A percentile compares a stretch with the other conserved stretches of the same genome.
phyloP scores from a whole-genome alignment of 1,140 invertebrate genomes.

The Aphidius ervi region DNA sequence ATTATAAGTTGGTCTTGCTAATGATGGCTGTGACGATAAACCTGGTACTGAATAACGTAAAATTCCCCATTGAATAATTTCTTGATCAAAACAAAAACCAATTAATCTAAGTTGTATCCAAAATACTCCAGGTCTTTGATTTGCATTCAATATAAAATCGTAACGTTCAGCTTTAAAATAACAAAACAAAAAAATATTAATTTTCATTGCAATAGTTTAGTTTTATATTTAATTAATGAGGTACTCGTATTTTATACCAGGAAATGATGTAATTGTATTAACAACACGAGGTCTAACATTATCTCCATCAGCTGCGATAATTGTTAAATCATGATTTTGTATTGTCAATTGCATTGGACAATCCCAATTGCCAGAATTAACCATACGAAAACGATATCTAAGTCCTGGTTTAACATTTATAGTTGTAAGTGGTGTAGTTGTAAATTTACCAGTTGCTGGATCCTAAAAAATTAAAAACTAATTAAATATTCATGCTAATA shows the following conservation, averaged over 20 bases:
- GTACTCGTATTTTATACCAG: conserved; percentile 7
- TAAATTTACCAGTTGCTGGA: conserved; percentile 6
- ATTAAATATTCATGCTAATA: not conserved
- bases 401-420: conserved; percentile 34
- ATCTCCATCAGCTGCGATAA: conserved; percentile 54
- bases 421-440: conserved; percentile 25
- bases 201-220: not conserved
- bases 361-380: conserved; percentile 52
- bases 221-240: not conserved
- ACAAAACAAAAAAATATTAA: conserved; percentile 20
- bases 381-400: conserved; percentile 54
- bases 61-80: conserved; percentile 49
- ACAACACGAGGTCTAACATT: conserved; percentile 13
- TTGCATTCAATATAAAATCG: conserved; percentile 51
- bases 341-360: conserved; percentile 54
- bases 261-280: conserved; percentile 16
- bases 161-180: conserved; percentile 50
- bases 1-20: not conserved
- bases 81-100: conserved; percentile 44
- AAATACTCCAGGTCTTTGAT: conserved; percentile 41
- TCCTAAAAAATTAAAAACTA: conserved; percentile 10
- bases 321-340: conserved; percentile 51
- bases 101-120: conserved; percentile 50
- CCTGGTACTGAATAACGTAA: conserved; percentile 39
- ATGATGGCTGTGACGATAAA: not conserved